Percentiles rank a stretch among this genome's conserved stretches.
These are phyloP conservation scores for Platygyra sinensis DNA, from an alignment of 64 coral and sea anemone genomes.

Conservation along the genomic window DNA sequence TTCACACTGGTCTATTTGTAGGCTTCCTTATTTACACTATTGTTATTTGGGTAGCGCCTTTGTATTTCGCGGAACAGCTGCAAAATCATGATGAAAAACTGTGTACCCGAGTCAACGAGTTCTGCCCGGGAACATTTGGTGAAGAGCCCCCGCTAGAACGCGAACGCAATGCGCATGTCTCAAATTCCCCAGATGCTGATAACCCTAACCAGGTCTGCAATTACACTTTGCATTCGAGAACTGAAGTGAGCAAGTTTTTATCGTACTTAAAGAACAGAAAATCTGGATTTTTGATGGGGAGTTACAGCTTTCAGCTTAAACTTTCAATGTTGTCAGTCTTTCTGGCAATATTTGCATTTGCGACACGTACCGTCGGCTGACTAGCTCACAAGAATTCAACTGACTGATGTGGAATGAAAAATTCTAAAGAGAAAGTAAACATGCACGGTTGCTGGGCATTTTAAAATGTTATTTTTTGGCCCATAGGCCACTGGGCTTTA, in stretches of 20 bases:
- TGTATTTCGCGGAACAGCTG: conserved; percentile 72
- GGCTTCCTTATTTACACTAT: conserved; percentile 62
- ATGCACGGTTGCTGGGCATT: too few species aligned
- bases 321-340: conserved; percentile 73
- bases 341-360: conserved; percentile 62
- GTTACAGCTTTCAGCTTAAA: conserved; percentile 85
- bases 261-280: conserved; percentile 66
- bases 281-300: conserved; percentile 76
- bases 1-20: too few species aligned
- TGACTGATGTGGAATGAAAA: too few species aligned
- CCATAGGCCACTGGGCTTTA: too few species aligned
- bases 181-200: too few species aligned
- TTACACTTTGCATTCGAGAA: conserved; percentile 37
- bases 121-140: conserved; percentile 50
- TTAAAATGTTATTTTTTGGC: too few species aligned
- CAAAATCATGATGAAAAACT: conserved; percentile 68
- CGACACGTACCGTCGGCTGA: conserved; percentile 46
- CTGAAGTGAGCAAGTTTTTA: conserved; percentile 78
- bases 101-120: conserved; percentile 64
- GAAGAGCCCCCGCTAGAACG: conserved; percentile 31
- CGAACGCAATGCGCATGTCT: too few species aligned
- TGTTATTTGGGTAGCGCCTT: conserved; percentile 69
- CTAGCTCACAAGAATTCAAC: too few species aligned
- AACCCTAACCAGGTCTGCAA: too few species aligned
- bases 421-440: too few species aligned